A percentile compares a stretch with the other conserved stretches of the same genome.
Conservation (phyloP, 1,140 invertebrate genomes). For the Heliothis subflexa region DNA sequence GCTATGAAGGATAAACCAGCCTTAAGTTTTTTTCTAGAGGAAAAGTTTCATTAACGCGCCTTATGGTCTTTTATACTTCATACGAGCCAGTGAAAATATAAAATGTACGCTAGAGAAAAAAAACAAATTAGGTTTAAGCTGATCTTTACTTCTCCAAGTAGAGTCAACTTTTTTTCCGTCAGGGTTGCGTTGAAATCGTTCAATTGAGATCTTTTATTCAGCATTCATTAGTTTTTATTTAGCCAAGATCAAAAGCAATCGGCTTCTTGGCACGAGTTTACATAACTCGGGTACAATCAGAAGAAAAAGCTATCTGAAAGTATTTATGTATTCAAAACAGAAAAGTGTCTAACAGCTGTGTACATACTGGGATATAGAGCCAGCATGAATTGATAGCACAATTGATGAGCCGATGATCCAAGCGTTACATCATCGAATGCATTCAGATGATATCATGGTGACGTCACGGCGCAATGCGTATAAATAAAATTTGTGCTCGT, state of each 20-base stretch:
- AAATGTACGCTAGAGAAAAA: background rate
- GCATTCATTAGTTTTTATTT: constrained; percentile 42
- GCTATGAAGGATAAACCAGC: background rate
- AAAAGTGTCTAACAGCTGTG: constrained; percentile 24
- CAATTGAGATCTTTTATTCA: constrained; percentile 39
- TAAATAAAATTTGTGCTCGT: constrained; percentile 44
- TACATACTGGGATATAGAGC: background rate
- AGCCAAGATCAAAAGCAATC: constrained; percentile 39
- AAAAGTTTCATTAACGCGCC: constrained; percentile 14
- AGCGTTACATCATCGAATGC: constrained; percentile 58
- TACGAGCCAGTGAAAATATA: background rate
- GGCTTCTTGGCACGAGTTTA: constrained; percentile 32
- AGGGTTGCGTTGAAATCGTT: constrained; percentile 29
- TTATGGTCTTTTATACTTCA: constrained; percentile 19
- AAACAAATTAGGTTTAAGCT: background rate
- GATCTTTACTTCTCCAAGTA: background rate
- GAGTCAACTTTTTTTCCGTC: background rate
- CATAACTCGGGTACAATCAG: constrained; percentile 32
- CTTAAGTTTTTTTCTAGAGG: background rate
- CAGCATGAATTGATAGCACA: constrained; percentile 37
- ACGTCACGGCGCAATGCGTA: constrained; percentile 58
- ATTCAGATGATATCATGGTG: constrained; percentile 64
- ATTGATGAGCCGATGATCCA: constrained; percentile 57
- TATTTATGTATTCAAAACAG: background rate
- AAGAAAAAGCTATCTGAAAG: constrained; percentile 26